Base-by-base conservation (phyloP, 2,113 vertebrate genomes). In the Ceyx margarethae region DNA sequence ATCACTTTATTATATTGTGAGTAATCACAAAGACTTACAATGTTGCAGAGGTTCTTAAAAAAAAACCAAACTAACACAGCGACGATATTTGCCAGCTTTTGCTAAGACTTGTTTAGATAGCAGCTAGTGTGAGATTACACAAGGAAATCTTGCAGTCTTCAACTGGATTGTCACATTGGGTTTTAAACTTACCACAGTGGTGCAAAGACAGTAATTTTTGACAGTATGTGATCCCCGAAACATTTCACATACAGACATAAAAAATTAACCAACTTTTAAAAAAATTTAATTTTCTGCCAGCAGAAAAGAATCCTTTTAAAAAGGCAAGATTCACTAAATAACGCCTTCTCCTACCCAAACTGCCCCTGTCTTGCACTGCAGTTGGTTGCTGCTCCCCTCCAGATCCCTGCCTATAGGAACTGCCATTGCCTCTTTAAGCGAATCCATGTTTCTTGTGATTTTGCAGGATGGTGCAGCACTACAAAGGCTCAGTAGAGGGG, bases 301-400 rank as follows among this genome's bases (percentile, higher is more conserved):
- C 95, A 96, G 96, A 95, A 95, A 95, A 92, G 35, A 89, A 73
- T 91, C 87, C 78, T 64, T 75, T 93, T 89, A 69, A 95, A 94
- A 94, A 94, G 91, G 81, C 89, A 90, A 79, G 60, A 48, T 43
- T 54, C 58, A 76, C 45, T 69, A 79, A 65, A 84, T 76, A 13
- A 1, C 22, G 45, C 5, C 31, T 14, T 10, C 11, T 68, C 48
- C 25, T 29, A 76, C 66, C 54, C 26, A 75, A 81, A 51, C 37
- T 67, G 16, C 29, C 25, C 62, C 28, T 0, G 0, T 37, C 37
- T 81, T 71, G 56, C 69, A 9, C 33, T n/a, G 69, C 53, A 28
- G 21, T 12, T 62, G n/a, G 29, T 53, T 87, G 57, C 57, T 85
- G n/a, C 28, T 61, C 23, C 18, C 4, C 21, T 78, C 29, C 17